phyloP scores from a whole-genome alignment of 1,140 invertebrate species.

The Trichoplusia ni region DNA sequence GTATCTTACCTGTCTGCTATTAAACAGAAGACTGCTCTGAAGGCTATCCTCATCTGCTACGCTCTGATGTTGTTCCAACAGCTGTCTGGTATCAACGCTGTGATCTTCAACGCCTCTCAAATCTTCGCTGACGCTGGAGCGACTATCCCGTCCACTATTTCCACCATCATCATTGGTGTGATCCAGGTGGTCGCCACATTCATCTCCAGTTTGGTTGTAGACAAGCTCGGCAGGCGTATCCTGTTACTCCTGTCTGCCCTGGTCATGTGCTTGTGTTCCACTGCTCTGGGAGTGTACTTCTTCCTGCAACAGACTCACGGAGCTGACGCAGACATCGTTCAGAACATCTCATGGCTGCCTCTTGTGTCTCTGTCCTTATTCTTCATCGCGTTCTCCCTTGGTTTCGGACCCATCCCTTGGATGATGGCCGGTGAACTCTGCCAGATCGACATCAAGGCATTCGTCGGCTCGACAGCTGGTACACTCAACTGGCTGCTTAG shows the following conservation, averaged over 20 bases:
- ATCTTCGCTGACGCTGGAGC: conserved; percentile 88
- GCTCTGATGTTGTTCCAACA: conserved; percentile 94
- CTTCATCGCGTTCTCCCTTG: conserved; percentile 89
- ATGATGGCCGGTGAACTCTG: conserved; percentile 90
- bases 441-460: conserved; percentile 88
- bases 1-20: conserved; percentile 83
- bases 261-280: conserved; percentile 84
- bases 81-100: conserved; percentile 92
- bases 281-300: conserved; percentile 85
- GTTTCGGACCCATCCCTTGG: conserved; percentile 91
- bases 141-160: conserved; percentile 79
- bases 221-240: conserved; percentile 87
- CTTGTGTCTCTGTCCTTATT: conserved; percentile 88
- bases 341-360: conserved; percentile 86
- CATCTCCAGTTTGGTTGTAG: conserved; percentile 87
- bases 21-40: conserved; percentile 83
- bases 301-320: conserved; percentile 81
- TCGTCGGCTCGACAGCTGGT: conserved; percentile 87
- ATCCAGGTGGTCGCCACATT: conserved; percentile 90
- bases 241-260: conserved; percentile 85
- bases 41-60: conserved; percentile 87
- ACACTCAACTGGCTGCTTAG: conserved; percentile 90
- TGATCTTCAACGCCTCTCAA: conserved; percentile 89
- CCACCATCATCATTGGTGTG: conserved; percentile 89
- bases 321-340: conserved; percentile 72